Conservation (phyloP, 2,113 vertebrate genomes). For the Crotalus horridus region DNA sequence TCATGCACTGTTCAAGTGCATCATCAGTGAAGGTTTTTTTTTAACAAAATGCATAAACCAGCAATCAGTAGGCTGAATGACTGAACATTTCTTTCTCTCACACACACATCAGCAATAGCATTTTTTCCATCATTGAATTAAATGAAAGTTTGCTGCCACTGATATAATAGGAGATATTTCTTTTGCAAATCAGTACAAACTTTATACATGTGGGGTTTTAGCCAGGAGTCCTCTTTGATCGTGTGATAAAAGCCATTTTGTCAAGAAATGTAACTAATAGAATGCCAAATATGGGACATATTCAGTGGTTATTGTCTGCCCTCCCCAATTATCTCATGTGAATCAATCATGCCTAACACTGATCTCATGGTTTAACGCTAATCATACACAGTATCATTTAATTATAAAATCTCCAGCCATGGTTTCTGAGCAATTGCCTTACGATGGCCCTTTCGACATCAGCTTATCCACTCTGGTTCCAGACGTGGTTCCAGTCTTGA, state of each 20-base stretch:
- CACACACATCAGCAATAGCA: neutral
- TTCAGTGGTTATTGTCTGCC: neutral
- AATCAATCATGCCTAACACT: neutral
- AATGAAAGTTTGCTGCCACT: neutral
- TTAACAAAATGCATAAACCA: neutral
- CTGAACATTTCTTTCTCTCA: neutral
- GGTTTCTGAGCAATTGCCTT: neutral
- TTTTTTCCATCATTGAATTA: neutral
- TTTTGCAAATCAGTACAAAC: neutral
- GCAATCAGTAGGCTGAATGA: neutral
- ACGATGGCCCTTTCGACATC: neutral
- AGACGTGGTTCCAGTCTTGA: neutral
- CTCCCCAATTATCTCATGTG: neutral
- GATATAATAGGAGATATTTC: neutral
- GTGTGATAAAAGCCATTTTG: neutral
- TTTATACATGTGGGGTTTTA: neutral
- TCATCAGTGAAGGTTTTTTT: neutral
- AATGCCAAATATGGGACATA: neutral
- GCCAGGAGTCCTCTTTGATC: neutral
- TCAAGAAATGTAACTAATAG: neutral
- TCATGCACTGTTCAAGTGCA: neutral
- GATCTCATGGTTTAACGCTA: neutral
- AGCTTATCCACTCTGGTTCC: neutral
- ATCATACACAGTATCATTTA: neutral
- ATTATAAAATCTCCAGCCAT: neutral